Percentiles rank a stretch among this genome's conserved stretches.
phyloP scores from a whole-genome alignment of 2,113 vertebrate species.

The Etheostoma spectabile region DNA sequence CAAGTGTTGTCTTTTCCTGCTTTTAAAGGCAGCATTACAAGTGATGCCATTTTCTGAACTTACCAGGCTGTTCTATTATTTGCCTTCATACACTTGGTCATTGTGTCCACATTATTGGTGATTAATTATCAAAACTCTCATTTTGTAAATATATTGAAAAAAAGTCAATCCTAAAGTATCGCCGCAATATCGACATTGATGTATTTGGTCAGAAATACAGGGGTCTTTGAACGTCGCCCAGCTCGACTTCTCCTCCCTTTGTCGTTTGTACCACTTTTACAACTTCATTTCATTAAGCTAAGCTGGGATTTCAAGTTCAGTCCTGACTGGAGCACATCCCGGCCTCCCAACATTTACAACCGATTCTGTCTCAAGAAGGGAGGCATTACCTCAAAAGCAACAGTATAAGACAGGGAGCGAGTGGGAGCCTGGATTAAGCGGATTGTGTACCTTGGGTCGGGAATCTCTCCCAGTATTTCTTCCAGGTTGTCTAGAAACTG shows the following conservation, averaged over 20 bases:
- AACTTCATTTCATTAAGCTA: neutral
- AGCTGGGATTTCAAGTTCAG: conserved; percentile 1
- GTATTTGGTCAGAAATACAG: too few relatives aligned
- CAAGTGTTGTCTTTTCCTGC: too few relatives aligned
- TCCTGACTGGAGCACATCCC: neutral
- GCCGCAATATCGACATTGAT: too few relatives aligned
- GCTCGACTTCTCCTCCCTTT: neutral
- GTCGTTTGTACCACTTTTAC: neutral
- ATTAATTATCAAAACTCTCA: too few relatives aligned
- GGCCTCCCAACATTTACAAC: neutral
- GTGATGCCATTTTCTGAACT: too few relatives aligned
- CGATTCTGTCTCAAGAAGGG: neutral
- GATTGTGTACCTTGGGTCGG: conserved; percentile 89
- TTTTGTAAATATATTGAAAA: too few relatives aligned
- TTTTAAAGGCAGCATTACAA: too few relatives aligned
- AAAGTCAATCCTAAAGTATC: too few relatives aligned
- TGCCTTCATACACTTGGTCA: too few relatives aligned
- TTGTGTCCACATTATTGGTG: too few relatives aligned
- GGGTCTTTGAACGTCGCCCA: too few relatives aligned
- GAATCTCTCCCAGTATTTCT: conserved; percentile 91
- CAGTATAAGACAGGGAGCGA: conserved; percentile 27
- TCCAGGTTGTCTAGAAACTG: conserved; percentile 91
- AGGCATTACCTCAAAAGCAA: neutral
- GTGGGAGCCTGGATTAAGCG: neutral
- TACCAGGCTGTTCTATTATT: too few relatives aligned